Base-by-base conservation (phyloP, 2,888 invertebrate species). In the Morinoia aosen region DNA sequence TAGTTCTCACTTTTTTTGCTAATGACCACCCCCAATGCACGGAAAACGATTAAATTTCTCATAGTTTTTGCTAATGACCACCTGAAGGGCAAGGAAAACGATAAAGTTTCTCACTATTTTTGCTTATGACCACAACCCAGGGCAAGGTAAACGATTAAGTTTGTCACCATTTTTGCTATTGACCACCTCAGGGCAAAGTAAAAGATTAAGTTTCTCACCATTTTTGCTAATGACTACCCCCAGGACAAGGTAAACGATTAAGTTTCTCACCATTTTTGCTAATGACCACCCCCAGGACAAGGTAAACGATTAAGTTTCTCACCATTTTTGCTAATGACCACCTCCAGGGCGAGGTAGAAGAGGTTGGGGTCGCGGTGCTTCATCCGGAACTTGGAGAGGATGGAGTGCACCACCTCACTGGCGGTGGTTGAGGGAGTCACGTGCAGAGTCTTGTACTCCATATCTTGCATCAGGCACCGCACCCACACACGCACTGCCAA, bases 311-410 rank as follows among this genome's bases (percentile, higher is more conserved):
- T n/a, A 40, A 91, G 57, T 58, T 33, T 33, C 88, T 95, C 76
- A 95, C 96, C 96, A 40, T 96, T 95, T 96, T 98, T 98, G 95
- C 98, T 98, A 95, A 99, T 98, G 40, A 98, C 98, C 94, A 99
- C 99, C 97, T 99, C 99, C 99, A 99, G 99, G 97, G 99, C 98
- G 95, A 99, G 98, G 97, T 98, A 99, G 97, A 99, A 99, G 57
- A 99, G 98, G 97, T 99, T 98, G 0, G 99, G 99, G 97, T 99
- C 99, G 57, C 99, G 98, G 97, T 99, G 99, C 97, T 98, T 98
- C 98, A 99, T 99, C 97, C 98, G 98, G 97, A 98, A 98, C 98
- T 99, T 99, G 97, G 98, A 98, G 96, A 99, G 98, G 56, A 99
- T 98, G 95, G 98, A 98, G 96, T 98, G 98, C 25, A 99, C 98